phyloP scores from a whole-genome alignment of 2,888 invertebrate genomes.

The Schizaphis graminum region DNA sequence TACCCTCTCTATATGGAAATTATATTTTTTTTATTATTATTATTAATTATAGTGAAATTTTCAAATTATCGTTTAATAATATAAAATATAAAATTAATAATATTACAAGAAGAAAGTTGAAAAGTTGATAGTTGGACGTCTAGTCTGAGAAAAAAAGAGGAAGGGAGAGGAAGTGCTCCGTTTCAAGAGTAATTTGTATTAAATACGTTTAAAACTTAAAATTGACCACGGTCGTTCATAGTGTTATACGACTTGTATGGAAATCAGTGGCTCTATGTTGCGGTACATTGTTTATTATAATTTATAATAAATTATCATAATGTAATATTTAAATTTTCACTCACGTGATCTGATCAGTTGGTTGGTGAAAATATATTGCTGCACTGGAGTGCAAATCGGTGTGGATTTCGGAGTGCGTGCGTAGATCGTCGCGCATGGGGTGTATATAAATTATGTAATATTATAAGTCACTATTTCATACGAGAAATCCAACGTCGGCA shows the following conservation, averaged over 20 bases:
- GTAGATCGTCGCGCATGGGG: neutral
- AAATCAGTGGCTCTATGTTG: neutral
- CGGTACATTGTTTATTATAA: neutral
- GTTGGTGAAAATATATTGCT: neutral
- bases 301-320: neutral
- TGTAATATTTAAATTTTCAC: neutral
- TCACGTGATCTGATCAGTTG: neutral
- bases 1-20: neutral
- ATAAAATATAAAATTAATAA: neutral
- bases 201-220: neutral
- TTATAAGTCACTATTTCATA: neutral
- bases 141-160: too few species aligned
- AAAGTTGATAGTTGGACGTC: neutral
- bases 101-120: neutral
- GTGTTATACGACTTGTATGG: neutral
- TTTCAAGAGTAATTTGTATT: neutral
- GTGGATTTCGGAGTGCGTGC: neutral
- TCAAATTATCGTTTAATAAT: neutral
- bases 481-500: neutral
- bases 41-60: neutral
- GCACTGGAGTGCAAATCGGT: neutral
- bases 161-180: neutral
- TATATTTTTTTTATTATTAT: neutral
- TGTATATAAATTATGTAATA: neutral
- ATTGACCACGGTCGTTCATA: neutral